Conservation (phyloP, 2,888 invertebrate species). For the Oscheius myriophilus region DNA sequence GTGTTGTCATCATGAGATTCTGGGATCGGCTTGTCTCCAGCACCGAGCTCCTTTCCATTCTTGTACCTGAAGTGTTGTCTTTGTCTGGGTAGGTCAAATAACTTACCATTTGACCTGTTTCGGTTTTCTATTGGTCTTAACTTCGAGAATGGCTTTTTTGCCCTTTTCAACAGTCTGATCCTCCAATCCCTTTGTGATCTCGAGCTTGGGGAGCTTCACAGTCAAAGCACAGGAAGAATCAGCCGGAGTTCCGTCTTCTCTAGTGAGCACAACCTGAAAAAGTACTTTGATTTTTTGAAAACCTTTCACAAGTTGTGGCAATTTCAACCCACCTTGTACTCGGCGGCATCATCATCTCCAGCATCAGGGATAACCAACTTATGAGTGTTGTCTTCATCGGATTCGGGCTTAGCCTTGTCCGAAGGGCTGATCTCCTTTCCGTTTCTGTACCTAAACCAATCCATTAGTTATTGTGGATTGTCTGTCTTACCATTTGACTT, state of each 20-base stretch:
- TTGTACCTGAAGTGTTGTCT: slow-evolving; percentile 61
- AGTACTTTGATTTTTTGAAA: slow-evolving; percentile 11
- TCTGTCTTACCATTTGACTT: slow-evolving; percentile 81
- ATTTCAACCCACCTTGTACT: slow-evolving; percentile 52
- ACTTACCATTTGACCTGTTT: slow-evolving; percentile 20
- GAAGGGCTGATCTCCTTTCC: slow-evolving; percentile 66
- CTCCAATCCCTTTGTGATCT: slow-evolving; percentile 80
- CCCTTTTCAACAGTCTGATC: slow-evolving; percentile 81
- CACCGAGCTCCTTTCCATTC: slow-evolving; percentile 69
- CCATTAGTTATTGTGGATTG: slow-evolving; percentile 41
- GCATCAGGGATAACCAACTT: slow-evolving; percentile 58
- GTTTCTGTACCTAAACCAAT: slow-evolving; percentile 80
- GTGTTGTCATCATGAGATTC: slow-evolving; percentile 54
- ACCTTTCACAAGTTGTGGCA: slow-evolving; percentile 13
- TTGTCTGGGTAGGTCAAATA: slow-evolving; percentile 24
- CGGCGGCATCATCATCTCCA: slow-evolving; percentile 54
- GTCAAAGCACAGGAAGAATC: slow-evolving; percentile 63
- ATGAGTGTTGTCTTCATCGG: slow-evolving; percentile 52
- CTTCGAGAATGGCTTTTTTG: slow-evolving; percentile 79
- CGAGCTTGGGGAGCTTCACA: slow-evolving; percentile 54
- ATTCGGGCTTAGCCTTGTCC: slow-evolving; percentile 62
- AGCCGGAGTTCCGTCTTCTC: slow-evolving; percentile 56
- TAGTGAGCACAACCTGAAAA: slow-evolving; percentile 57
- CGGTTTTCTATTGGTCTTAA: slow-evolving; percentile 72
- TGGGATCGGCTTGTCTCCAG: slow-evolving; percentile 63